Evolutionary conservation across 1,140 invertebrate species (phyloP).

Genomic region (Pachypeltis micranthus): DNA sequence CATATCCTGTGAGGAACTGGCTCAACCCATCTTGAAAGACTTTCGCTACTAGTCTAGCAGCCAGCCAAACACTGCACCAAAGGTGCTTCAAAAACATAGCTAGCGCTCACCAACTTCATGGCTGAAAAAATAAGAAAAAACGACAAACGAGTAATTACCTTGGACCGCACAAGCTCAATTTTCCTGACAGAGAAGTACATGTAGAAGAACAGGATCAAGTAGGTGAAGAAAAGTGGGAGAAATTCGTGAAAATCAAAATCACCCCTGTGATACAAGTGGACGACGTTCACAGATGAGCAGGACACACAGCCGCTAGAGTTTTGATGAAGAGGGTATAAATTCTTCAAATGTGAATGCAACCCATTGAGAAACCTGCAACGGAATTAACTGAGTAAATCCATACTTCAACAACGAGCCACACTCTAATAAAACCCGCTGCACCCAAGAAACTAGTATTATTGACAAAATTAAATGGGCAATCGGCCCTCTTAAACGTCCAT

Average conservation of each 20-base stretch:
- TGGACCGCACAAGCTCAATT: conserved; percentile 86
- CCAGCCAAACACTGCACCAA: no score
- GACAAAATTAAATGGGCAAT: conserved; percentile 15
- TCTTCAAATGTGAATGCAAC: conserved; percentile 53
- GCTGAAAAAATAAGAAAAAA: no score
- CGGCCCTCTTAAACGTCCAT: no score
- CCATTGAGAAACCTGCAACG: conserved; percentile 62
- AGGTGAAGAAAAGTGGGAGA: conserved; percentile 69
- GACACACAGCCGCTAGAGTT: conserved; percentile 25
- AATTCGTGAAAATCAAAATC: conserved; percentile 79
- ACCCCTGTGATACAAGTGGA: conserved; percentile 74
- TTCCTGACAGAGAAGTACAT: conserved; percentile 91
- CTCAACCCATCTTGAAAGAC: no score
- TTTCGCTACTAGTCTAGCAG: no score
- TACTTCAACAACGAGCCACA: no score
- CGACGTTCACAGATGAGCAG: conserved; percentile 21
- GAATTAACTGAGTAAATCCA: no score
- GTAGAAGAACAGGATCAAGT: conserved; percentile 76
- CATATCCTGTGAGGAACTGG: no score
- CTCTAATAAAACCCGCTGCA: no score
- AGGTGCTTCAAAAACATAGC: no score
- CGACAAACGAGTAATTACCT: conserved; percentile 41
- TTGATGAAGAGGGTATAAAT: conserved; percentile 58
- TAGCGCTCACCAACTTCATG: no score
- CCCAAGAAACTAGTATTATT: no score